Conservation (phyloP, 2,113 vertebrate genomes). For the Typhlomys cinereus region DNA sequence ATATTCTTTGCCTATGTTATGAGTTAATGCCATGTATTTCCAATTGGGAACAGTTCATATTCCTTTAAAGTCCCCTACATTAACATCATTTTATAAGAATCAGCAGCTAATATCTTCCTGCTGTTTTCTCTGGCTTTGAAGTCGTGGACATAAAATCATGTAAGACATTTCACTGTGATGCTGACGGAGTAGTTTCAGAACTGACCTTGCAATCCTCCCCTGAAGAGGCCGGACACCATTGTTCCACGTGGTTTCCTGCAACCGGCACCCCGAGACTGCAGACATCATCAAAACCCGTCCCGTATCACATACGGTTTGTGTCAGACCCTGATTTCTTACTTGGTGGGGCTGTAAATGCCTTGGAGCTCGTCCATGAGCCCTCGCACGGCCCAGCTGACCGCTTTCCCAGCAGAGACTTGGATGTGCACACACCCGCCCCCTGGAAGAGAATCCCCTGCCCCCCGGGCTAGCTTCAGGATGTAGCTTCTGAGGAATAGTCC, state of each 20-base stretch:
- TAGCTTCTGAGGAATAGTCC: background rate
- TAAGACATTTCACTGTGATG: conserved; percentile 42
- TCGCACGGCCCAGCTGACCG: background rate
- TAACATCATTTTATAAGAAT: conserved; percentile 47
- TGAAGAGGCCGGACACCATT: background rate
- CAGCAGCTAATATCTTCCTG: conserved; percentile 50
- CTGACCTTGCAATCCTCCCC: conserved; percentile 22
- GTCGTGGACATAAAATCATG: conserved; percentile 56
- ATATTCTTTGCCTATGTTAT: background rate
- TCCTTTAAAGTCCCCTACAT: conserved; percentile 41
- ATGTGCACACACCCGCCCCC: background rate
- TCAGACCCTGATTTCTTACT: background rate
- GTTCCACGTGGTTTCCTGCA: background rate
- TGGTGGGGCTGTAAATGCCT: background rate
- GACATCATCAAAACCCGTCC: background rate
- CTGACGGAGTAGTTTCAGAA: background rate
- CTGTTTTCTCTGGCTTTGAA: conserved; percentile 26
- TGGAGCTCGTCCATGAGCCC: background rate
- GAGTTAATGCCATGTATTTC: conserved; percentile 52
- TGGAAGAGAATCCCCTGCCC: background rate
- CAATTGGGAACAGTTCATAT: background rate
- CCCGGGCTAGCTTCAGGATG: background rate
- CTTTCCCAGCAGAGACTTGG: background rate
- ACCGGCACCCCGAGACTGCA: no score
- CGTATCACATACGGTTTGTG: background rate